Conservation (phyloP, 2,797 vertebrate genomes). For the Anniella stebbinsi region DNA sequence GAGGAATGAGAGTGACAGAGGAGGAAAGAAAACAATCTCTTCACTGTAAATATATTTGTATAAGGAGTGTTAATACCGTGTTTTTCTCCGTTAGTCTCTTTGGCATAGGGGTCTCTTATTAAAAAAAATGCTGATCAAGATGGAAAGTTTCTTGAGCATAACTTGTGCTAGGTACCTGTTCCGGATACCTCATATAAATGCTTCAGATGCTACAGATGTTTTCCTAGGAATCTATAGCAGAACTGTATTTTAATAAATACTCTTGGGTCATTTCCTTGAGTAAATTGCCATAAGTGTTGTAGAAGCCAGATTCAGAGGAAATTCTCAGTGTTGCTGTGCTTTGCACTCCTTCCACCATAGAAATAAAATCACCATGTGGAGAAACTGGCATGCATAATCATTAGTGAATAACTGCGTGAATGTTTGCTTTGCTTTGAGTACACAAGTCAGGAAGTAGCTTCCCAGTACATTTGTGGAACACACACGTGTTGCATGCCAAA, state of each 20-base stretch:
- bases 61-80: neutral
- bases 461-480: neutral
- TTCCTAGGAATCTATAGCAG: neutral
- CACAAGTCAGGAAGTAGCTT: neutral
- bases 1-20: no score
- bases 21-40: neutral
- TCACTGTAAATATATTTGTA: neutral
- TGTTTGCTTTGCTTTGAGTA: neutral
- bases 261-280: accelerated
- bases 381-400: neutral
- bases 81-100: neutral
- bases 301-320: neutral
- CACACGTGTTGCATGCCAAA: neutral
- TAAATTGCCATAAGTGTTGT: neutral
- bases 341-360: no score
- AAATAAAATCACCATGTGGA: neutral
- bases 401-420: neutral
- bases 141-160: neutral
- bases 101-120: neutral
- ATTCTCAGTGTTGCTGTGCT: neutral
- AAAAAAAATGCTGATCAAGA: neutral
- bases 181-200: neutral
- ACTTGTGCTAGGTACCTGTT: neutral
- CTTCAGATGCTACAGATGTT: neutral
- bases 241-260: neutral